These are phyloP conservation scores for Syncerus caffer DNA, from an alignment of 2,797 vertebrate species.

Conservation along the genomic window DNA sequence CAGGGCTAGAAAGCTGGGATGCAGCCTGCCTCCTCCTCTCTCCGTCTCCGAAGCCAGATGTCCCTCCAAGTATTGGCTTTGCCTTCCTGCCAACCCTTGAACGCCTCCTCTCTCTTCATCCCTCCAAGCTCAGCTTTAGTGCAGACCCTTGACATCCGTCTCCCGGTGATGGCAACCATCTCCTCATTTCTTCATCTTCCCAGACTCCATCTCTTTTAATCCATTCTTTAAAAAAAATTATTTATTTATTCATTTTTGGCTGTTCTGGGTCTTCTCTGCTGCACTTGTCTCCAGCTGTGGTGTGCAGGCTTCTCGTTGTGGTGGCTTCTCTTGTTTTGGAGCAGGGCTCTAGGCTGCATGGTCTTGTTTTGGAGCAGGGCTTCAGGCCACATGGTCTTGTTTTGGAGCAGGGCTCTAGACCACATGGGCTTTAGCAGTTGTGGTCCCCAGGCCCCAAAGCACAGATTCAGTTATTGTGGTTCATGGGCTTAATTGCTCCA, in stretches of 20 bases:
- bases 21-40: neutral
- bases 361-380: neutral
- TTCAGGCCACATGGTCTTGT: neutral
- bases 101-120: neutral
- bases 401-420: neutral
- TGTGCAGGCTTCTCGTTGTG: neutral
- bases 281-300: neutral
- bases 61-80: neutral
- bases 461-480: neutral
- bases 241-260: neutral
- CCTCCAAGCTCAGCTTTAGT: neutral
- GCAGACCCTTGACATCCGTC: neutral
- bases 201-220: neutral
- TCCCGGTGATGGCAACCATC: neutral
- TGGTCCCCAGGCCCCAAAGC: neutral
- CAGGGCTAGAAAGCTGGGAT: neutral
- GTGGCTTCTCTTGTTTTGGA: neutral
- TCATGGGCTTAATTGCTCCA: neutral
- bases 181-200: neutral
- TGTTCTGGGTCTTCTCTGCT: neutral
- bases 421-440: neutral
- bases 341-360: neutral
- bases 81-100: neutral
- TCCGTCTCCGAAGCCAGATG: neutral
- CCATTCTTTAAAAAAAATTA: neutral